Conservation (phyloP, 1,140 invertebrate species). For the Drosophila erecta region DNA sequence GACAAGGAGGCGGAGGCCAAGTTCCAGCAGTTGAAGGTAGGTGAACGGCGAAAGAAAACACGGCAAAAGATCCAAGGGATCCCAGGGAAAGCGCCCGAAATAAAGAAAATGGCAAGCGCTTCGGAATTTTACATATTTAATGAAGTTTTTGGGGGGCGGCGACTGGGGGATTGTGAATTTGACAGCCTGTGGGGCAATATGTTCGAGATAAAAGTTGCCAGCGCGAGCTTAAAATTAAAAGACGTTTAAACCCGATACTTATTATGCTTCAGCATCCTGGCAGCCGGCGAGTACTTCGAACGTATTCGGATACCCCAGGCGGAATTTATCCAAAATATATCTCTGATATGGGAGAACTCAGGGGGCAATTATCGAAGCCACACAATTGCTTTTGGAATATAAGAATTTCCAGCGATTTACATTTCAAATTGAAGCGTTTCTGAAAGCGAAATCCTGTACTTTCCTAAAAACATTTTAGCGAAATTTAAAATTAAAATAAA, state of each 20-base stretch:
- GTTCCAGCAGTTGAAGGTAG: slow-evolving; percentile 94
- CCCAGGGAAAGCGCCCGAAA: slow-evolving; percentile 17
- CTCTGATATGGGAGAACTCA: slow-evolving; percentile 1
- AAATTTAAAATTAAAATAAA: too few relatives aligned
- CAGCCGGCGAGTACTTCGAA: not conserved
- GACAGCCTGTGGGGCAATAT: slow-evolving; percentile 57
- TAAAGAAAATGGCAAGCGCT: slow-evolving; percentile 58
- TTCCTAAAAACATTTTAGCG: too few relatives aligned
- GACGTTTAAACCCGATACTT: slow-evolving; percentile 25
- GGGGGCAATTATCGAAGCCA: not conserved
- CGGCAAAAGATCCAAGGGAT: slow-evolving; percentile 9
- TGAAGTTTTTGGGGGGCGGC: slow-evolving; percentile 46
- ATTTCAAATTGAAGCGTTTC: too few relatives aligned
- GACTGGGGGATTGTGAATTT: slow-evolving; percentile 14
- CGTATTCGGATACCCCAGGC: not conserved
- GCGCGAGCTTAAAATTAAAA: slow-evolving; percentile 33
- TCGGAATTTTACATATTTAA: slow-evolving; percentile 74
- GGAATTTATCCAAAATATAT: not conserved
- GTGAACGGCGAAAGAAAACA: slow-evolving; percentile 35
- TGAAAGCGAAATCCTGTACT: too few relatives aligned
- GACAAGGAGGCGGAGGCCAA: slow-evolving; percentile 93
- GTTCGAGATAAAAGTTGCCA: slow-evolving; percentile 54
- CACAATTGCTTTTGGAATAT: too few relatives aligned
- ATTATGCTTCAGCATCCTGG: slow-evolving; percentile 8
- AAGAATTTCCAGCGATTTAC: too few relatives aligned